Evolutionary conservation across 1,140 invertebrate species (phyloP), one percentile per base, ranked within the genome.

Genomic region (Aradophagus sp.): DNA sequence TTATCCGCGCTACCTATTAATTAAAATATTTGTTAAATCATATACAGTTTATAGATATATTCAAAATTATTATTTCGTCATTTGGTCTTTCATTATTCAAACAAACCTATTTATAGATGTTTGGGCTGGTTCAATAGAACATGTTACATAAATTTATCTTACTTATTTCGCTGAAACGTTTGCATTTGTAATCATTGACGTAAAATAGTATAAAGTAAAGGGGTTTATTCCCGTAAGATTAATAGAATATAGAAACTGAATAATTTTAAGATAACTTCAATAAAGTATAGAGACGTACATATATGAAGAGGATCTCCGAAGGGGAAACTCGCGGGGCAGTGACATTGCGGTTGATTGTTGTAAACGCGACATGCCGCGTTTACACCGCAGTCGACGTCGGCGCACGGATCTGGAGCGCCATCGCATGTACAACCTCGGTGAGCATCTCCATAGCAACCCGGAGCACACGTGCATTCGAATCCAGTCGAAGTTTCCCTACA

Each of bases 401-500:
- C 88, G 74, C 94, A 96, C 10, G 88, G 87, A 86, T 90, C 89
- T 63, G 53, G 47, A 14, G 84, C 78, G 23, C 81, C 87, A 11
- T 92, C 90, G 77, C 94, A 96, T 3, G 91, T 83, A 68, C 95
- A 96, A 29, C 92, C 93, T 61, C 88, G 87, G 76, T 91, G 88
- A 5, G 94, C 90, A 85, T 96, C 93, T 2, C 95, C 95, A 20
- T 90, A 88, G 80, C 94, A 97, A 19, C 91, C 92, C 2, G 90
- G 86, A 36, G 89, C 84, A 76, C 95, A 97, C 10, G 88, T 90
- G 72, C 95, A 97, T 71, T 93, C 91, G 73, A 90, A 93, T 44
- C 89, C 90, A 7, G 88, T 88, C 1, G 85, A 31, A 14, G 91
- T 85, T 70, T 95, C 93, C 53, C 89, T 88, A 76, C 95, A 97